Evolutionary conservation across 2,797 vertebrate species (phyloP), one percentile per base, ranked within the genome.

Genomic region (Carduelis carduelis): DNA sequence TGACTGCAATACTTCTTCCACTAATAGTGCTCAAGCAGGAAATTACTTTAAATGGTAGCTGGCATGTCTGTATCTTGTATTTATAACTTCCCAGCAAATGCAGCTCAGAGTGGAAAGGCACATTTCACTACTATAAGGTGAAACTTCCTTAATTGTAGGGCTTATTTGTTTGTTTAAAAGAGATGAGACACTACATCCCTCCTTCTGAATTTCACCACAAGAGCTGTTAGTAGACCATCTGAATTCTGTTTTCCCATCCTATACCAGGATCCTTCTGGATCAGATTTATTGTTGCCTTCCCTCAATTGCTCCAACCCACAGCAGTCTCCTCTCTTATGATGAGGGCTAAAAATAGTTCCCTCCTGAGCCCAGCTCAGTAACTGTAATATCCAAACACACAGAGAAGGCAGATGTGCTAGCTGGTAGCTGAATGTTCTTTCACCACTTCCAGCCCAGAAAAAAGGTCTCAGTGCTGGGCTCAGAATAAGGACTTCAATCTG

Each of bases 1-100:
- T 88, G 17, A 79, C 77, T 93, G 49, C 74, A 81, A 76, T 66
- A 82, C 41, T 56, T 86, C 66, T 93, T 90, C 74, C 87, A 79
- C 79, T 95, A 96, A 90, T 90, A 82, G 56, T 71, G 34, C 35
- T 94, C 85, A 74, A 79, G 30, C 52, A 63, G 80, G 77, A 95
- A 96, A 95, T 94, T 91, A 91, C 44, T 92, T 93, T 70, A 90
- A 97, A 88, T 80, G 52, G 80, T 55, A 86, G 70, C 74, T 96
- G 85, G 68, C 80, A 95, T 18, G 49, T 82, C 70, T n/a, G 39
- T 70, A 74, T 68, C 89, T 87, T 3, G 0, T 74, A 85, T 83
- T 92, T 93, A 83, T 53, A 59, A 81, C 85, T 91, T 91, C 56
- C 71, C 64, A 86, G 87, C 20, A 95, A 93, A 90, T 34, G 63